phyloP scores from a whole-genome alignment of 2,888 invertebrate genomes.

The Drosophila buzzatii region DNA sequence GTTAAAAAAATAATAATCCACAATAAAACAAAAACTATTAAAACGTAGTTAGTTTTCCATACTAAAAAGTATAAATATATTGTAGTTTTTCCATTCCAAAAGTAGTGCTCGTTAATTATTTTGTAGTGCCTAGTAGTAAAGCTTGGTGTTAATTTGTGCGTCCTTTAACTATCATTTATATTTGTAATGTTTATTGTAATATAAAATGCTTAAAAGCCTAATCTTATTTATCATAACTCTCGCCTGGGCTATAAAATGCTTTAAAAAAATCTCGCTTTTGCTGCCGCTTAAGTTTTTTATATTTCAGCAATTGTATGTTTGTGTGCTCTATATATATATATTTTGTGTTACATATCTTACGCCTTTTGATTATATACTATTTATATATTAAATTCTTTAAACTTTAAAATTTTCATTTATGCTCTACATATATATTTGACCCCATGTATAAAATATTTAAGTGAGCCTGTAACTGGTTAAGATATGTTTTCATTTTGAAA shows the following conservation, averaged over 20 bases:
- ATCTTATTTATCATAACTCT: conserved; percentile 31
- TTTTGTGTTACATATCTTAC: conserved; percentile 67
- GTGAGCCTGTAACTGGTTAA: conserved; percentile 43
- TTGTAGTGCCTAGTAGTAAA: conserved; percentile 42
- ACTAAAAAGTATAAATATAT: conserved; percentile 62
- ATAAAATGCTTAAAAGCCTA: conserved; percentile 55
- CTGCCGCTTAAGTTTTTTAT: conserved; percentile 59
- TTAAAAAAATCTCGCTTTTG: conserved; percentile 82
- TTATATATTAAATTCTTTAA: conserved; percentile 23
- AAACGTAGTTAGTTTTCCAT: conserved; percentile 68
- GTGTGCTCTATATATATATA: conserved; percentile 77
- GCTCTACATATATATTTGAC: conserved; percentile 14
- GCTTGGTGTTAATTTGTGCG: conserved; percentile 54
- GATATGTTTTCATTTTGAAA: background rate
- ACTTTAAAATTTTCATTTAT: conserved; percentile 26
- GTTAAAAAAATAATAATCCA: conserved; percentile 45
- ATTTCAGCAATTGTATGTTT: conserved; percentile 85
- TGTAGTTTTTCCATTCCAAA: conserved; percentile 55
- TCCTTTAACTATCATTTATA: conserved; percentile 43
- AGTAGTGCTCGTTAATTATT: conserved; percentile 59
- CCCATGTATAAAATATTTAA: conserved; percentile 27
- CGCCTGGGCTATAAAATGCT: conserved; percentile 35
- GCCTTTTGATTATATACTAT: conserved; percentile 52
- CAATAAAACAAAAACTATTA: conserved; percentile 62
- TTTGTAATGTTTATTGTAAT: conserved; percentile 38